Evolutionary conservation across 2,797 vertebrate species (phyloP).

Genomic region (Carcharodon carcharias): DNA sequence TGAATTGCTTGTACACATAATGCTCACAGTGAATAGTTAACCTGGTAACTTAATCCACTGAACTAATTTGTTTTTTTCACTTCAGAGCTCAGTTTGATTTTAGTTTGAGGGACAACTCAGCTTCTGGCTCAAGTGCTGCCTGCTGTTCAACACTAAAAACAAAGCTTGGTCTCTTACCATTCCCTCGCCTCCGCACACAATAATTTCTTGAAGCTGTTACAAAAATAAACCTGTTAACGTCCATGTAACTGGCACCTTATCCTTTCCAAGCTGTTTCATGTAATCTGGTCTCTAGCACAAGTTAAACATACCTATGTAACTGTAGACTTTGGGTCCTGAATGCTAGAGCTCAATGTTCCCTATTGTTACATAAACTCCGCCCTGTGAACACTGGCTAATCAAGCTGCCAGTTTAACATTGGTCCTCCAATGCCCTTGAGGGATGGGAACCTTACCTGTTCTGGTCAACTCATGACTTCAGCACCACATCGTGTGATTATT

Average conservation of each 20-base stretch:
- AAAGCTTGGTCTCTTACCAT: too few species aligned
- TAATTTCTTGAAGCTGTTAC: too few species aligned
- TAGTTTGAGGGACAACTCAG: too few species aligned
- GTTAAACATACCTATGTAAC: neutral
- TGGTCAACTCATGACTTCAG: neutral
- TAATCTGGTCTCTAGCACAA: neutral
- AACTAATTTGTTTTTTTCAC: neutral
- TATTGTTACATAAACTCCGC: neutral
- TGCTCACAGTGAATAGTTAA: neutral
- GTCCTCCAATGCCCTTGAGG: neutral
- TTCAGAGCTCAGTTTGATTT: too few species aligned
- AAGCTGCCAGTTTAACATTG: neutral
- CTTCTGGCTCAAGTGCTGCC: too few species aligned
- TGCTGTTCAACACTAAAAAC: too few species aligned
- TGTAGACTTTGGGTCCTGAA: neutral
- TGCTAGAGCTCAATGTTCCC: too few species aligned
- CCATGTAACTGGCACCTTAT: neutral
- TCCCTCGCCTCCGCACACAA: too few species aligned
- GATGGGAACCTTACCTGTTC: neutral
- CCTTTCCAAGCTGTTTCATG: neutral
- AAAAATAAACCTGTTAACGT: too few species aligned
- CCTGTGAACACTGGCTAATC: neutral
- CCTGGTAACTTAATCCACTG: neutral
- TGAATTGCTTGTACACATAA: neutral
- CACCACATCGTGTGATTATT: neutral